Evolutionary conservation across 2,888 invertebrate species (phyloP).

Genomic region (Celastrina argiolus): DNA sequence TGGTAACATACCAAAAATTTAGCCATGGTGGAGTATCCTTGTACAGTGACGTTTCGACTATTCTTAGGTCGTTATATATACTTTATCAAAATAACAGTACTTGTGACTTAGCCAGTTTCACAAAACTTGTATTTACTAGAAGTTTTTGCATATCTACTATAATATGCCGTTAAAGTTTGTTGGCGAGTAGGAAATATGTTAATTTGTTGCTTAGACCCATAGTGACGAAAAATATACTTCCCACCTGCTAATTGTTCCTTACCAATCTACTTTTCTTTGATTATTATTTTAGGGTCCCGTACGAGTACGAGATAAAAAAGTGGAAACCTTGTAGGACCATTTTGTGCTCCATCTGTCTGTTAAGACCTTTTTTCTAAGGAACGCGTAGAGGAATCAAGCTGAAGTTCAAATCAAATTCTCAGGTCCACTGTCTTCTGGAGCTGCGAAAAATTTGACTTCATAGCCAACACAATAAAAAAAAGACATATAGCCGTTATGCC

Average conservation of each 20-base stretch:
- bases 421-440: too few species aligned
- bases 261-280: too few species aligned
- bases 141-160: background rate
- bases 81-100: background rate
- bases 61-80: background rate
- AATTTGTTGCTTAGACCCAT: background rate
- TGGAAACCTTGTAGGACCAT: too few species aligned
- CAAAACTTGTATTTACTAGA: background rate
- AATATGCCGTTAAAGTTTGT: background rate
- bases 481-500: too few species aligned
- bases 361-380: too few species aligned
- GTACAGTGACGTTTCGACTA: background rate
- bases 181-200: background rate
- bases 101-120: background rate
- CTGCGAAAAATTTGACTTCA: too few species aligned
- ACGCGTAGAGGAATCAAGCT: too few species aligned
- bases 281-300: too few species aligned
- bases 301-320: too few species aligned
- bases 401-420: too few species aligned
- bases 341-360: too few species aligned
- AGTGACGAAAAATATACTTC: background rate
- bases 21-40: background rate
- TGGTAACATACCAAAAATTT: background rate
- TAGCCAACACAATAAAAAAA: too few species aligned
- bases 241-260: background rate